A percentile compares a stretch with the other conserved stretches of the same genome.
Evolutionary conservation across 1,140 invertebrate genomes (phyloP).

Genomic region (Caenorhabditis brenneri): DNA sequence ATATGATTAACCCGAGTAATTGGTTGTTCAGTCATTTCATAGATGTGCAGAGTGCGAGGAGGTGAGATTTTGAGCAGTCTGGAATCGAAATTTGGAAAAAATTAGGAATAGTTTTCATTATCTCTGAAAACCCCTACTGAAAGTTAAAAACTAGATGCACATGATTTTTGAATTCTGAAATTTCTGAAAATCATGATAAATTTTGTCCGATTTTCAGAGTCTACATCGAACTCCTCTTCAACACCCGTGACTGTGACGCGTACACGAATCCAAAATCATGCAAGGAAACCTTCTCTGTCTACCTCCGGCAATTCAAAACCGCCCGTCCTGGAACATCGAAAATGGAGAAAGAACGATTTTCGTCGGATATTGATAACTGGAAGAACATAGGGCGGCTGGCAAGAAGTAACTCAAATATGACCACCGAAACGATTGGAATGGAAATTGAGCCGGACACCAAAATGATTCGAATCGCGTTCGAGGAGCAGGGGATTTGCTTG

Average conservation of each 20-base stretch:
- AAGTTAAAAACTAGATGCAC: too few relatives aligned
- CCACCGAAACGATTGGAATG: background rate
- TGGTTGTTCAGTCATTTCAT: conserved; percentile 24
- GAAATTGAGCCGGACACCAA: background rate
- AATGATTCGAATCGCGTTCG: conserved; percentile 26
- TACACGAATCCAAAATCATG: conserved; percentile 2
- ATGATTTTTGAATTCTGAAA: background rate
- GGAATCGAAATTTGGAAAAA: background rate
- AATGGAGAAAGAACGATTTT: conserved; percentile 4
- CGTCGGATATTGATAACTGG: background rate
- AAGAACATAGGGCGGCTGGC: conserved; percentile 7
- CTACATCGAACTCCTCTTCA: conserved; percentile 19
- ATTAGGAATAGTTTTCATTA: too few relatives aligned
- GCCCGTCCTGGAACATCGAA: background rate
- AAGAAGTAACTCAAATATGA: conserved; percentile 5
- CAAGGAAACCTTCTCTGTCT: conserved; percentile 18
- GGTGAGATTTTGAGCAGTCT: background rate
- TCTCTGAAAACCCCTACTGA: too few relatives aligned
- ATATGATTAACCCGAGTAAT: conserved; percentile 23
- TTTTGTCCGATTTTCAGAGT: background rate
- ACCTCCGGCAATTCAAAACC: background rate
- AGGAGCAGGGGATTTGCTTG: conserved; percentile 22
- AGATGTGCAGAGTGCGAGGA: background rate
- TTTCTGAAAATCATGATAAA: background rate
- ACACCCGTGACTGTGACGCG: conserved; percentile 7